Evolutionary conservation across 2,888 invertebrate species (phyloP).

Genomic region (Thymelicus acteon): DNA sequence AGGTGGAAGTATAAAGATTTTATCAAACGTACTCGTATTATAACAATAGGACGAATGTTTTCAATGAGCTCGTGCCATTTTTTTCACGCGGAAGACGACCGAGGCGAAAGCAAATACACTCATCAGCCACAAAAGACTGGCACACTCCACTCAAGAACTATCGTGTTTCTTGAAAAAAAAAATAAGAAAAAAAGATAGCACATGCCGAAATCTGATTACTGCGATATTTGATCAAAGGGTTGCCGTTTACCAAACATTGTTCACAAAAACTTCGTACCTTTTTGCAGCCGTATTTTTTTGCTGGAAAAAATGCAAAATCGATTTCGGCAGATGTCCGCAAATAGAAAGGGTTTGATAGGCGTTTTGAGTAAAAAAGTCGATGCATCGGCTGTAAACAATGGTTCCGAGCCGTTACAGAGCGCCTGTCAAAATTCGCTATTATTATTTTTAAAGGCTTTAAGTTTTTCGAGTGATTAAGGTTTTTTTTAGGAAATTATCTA

Average conservation of each 20-base stretch:
- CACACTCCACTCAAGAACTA: slow-evolving; percentile 80
- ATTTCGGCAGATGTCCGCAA: slow-evolving; percentile 83
- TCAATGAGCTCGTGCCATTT: slow-evolving; percentile 75
- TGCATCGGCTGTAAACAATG: slow-evolving; percentile 74
- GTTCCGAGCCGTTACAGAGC: slow-evolving; percentile 69
- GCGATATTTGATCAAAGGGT: slow-evolving; percentile 81
- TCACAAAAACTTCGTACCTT: slow-evolving; percentile 72
- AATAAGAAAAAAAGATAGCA: slow-evolving; percentile 70
- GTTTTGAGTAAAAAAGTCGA: slow-evolving; percentile 69
- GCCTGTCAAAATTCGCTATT: slow-evolving; percentile 74
- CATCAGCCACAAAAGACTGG: slow-evolving; percentile 73
- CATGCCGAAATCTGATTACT: slow-evolving; percentile 84
- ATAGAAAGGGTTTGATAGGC: slow-evolving; percentile 80
- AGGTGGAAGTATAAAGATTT: slow-evolving; percentile 52
- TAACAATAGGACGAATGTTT: slow-evolving; percentile 52
- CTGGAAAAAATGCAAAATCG: slow-evolving; percentile 79
- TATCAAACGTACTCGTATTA: slow-evolving; percentile 45
- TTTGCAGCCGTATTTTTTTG: slow-evolving; percentile 78
- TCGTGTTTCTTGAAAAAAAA: slow-evolving; percentile 74
- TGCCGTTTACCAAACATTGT: slow-evolving; percentile 74
- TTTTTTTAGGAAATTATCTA: slow-evolving; percentile 49
- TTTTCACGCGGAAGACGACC: slow-evolving; percentile 75
- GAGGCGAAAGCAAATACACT: slow-evolving; percentile 74
- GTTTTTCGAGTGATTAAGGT: slow-evolving; percentile 53
- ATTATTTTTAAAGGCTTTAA: slow-evolving; percentile 66